These are phyloP conservation scores for Thelaira solivaga DNA, from an alignment of 2,888 invertebrate species.

Conservation along the genomic window DNA sequence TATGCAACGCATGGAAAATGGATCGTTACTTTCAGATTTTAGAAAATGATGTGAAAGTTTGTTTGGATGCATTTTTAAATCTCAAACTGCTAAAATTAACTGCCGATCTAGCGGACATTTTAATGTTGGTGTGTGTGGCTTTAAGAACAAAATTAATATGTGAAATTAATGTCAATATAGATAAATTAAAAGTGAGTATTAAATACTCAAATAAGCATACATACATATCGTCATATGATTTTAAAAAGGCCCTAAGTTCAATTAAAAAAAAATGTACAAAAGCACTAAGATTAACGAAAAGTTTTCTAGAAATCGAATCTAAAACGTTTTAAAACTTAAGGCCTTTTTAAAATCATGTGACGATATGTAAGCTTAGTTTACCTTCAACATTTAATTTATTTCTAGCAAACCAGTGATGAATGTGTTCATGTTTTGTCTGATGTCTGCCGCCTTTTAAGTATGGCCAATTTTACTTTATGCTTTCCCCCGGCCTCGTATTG, in stretches of 20 bases:
- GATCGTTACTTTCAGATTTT: constrained; percentile 84
- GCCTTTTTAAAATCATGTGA: too few relatives aligned
- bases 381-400: not conserved
- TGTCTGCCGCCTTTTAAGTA: constrained; percentile 86
- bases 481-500: constrained; percentile 86
- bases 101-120: constrained; percentile 82
- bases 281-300: too few relatives aligned
- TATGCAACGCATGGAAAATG: constrained; percentile 87
- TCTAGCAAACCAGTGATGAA: constrained; percentile 83
- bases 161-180: constrained; percentile 86
- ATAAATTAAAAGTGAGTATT: constrained; percentile 82
- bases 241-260: too few relatives aligned
- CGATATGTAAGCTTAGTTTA: too few relatives aligned
- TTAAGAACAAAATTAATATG: constrained; percentile 89
- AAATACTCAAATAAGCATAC: too few relatives aligned
- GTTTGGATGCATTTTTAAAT: constrained; percentile 79
- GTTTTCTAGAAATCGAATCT: too few relatives aligned
- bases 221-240: too few relatives aligned
- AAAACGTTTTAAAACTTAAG: too few relatives aligned
- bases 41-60: constrained; percentile 82
- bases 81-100: constrained; percentile 78
- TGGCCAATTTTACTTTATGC: constrained; percentile 89
- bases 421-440: constrained; percentile 85
- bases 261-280: too few relatives aligned
- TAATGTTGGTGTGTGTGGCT: constrained; percentile 88